phyloP scores from a whole-genome alignment of 1,140 invertebrate genomes.

The Drosophila guanche region DNA sequence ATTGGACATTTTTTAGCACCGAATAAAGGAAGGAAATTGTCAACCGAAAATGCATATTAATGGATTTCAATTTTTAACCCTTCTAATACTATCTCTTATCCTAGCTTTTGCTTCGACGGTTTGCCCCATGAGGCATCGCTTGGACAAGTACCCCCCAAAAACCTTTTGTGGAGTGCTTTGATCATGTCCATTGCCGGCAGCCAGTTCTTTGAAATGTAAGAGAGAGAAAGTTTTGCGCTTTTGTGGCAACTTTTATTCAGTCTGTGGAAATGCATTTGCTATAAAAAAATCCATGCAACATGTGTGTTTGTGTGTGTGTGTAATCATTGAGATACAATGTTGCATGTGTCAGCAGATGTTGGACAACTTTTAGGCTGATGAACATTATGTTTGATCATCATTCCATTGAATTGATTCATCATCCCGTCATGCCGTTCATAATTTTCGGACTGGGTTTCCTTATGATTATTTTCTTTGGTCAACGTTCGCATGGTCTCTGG shows the following conservation, averaged over 20 bases:
- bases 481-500: neutral
- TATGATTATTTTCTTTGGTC: neutral
- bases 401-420: slow-evolving; percentile 17
- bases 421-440: slow-evolving; percentile 8
- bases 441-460: slow-evolving; percentile 20
- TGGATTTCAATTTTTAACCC: too few species aligned
- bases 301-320: neutral
- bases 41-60: too few species aligned
- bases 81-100: too few species aligned
- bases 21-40: too few species aligned
- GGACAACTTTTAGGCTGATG: slow-evolving; percentile 26
- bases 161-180: neutral
- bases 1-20: too few species aligned
- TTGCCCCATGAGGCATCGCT: too few species aligned
- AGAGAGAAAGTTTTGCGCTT: slow-evolving; percentile 17
- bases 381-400: slow-evolving; percentile 5
- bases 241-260: slow-evolving; percentile 33
- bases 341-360: slow-evolving; percentile 42
- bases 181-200: slow-evolving; percentile 3
- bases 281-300: slow-evolving; percentile 13
- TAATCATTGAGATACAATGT: slow-evolving; percentile 17
- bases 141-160: too few species aligned
- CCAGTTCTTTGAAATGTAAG: slow-evolving; percentile 22
- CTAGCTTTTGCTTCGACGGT: too few species aligned
- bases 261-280: slow-evolving; percentile 43